Evolutionary conservation across 2,797 vertebrate genomes (phyloP).

Genomic region (Sebastiscus tertius): DNA sequence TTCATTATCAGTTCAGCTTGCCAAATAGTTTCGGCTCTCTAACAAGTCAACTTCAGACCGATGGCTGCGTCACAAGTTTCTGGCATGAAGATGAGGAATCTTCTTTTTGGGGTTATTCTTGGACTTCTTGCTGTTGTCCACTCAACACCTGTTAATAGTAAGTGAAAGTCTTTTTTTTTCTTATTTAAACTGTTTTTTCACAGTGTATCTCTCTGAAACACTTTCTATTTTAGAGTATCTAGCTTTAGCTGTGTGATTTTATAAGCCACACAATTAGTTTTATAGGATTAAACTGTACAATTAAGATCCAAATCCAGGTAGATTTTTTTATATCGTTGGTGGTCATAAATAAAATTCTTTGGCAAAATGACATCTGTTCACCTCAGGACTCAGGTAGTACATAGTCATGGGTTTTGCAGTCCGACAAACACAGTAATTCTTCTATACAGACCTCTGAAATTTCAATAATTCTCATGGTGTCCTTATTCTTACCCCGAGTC

Average conservation of each 20-base stretch:
- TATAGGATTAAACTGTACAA: background rate
- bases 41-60: background rate
- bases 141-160: slow-evolving; percentile 55
- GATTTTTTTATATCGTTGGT: background rate
- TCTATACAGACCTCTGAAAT: slow-evolving; percentile 13
- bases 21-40: background rate
- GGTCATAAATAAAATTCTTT: background rate
- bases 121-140: slow-evolving; percentile 59
- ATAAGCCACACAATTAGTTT: background rate
- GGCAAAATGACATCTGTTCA: background rate
- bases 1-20: slow-evolving; percentile 26
- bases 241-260: background rate
- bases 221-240: background rate
- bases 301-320: background rate
- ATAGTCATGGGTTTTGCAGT: background rate
- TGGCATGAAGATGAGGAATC: slow-evolving; percentile 54
- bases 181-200: background rate
- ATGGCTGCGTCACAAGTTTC: background rate
- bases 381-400: background rate
- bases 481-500: slow-evolving; percentile 44
- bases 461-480: slow-evolving; percentile 36
- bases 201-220: background rate
- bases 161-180: slow-evolving; percentile 32
- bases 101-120: slow-evolving; percentile 47
- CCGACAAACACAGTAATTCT: slow-evolving; percentile 1